Evolutionary conservation across 2,797 vertebrate genomes (phyloP).

Genomic region (Hozukius guyotensis): DNA sequence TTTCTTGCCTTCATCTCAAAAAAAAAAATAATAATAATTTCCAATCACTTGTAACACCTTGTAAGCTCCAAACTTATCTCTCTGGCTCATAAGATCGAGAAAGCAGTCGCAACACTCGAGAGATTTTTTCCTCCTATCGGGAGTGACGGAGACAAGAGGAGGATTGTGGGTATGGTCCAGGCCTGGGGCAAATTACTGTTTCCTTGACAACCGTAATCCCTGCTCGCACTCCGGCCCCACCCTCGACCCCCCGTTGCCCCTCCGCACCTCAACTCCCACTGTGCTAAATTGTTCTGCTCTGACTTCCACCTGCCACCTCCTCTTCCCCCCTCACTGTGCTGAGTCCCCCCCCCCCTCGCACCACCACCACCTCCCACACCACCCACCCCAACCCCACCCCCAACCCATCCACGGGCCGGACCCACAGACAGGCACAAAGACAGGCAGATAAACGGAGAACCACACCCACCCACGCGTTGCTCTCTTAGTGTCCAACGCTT

Average conservation of each 20-base stretch:
- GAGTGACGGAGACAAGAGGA: constrained; percentile 17
- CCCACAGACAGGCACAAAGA: constrained; percentile 70
- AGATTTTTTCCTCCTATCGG: constrained; percentile 2
- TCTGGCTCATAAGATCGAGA: constrained; percentile 7
- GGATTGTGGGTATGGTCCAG: constrained; percentile 54
- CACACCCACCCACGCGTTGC: constrained; percentile 66
- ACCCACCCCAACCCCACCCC: background rate
- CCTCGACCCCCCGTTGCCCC: constrained; percentile 35
- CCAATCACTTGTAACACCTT: constrained; percentile 1
- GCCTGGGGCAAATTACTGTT: constrained; percentile 62
- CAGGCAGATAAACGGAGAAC: constrained; percentile 55
- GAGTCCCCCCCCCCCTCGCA: background rate
- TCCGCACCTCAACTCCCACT: constrained; percentile 63
- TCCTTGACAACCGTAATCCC: constrained; percentile 64
- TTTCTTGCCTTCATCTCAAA: constrained; percentile 15
- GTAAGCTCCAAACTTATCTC: background rate
- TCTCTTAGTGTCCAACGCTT: constrained; percentile 51
- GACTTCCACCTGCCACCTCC: constrained; percentile 75
- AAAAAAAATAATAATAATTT: background rate
- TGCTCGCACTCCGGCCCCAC: constrained; percentile 37
- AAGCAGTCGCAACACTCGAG: background rate
- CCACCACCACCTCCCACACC: constrained; percentile 1
- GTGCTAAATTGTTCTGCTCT: constrained; percentile 73
- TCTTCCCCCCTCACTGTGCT: constrained; percentile 37
- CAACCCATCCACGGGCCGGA: constrained; percentile 49